These are phyloP conservation scores for Crax fasciolata DNA, from an alignment of 2,797 vertebrate species.

Conservation along the genomic window DNA sequence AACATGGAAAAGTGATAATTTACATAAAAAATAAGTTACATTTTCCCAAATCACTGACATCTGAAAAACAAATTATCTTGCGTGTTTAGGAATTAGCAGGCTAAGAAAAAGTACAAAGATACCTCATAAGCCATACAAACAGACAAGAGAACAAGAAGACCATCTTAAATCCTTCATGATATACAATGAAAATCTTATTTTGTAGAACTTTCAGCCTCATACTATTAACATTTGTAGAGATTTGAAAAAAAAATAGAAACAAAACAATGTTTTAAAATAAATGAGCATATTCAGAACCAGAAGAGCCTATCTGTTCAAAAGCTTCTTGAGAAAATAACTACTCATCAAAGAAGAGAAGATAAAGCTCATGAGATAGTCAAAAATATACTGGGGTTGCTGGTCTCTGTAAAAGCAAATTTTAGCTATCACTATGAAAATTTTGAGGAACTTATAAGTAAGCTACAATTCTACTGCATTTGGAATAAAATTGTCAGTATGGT, in stretches of 20 bases:
- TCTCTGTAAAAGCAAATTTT: accelerated
- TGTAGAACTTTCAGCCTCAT: neutral
- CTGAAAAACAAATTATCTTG: neutral
- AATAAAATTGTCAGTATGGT: neutral
- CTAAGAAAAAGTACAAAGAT: neutral
- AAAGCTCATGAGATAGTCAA: neutral
- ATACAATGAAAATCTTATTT: neutral
- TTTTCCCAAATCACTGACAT: neutral
- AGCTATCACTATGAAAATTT: neutral
- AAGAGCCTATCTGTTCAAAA: neutral
- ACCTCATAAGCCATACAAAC: neutral
- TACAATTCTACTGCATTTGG: neutral
- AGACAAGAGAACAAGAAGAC: neutral
- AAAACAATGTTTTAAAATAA: neutral
- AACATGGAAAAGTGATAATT: neutral
- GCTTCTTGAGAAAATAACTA: neutral
- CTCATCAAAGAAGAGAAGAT: neutral
- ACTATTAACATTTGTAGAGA: neutral
- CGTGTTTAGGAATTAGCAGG: neutral
- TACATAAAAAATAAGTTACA: neutral
- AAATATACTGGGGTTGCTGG: neutral
- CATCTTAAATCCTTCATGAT: neutral
- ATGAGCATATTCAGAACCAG: neutral
- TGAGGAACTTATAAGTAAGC: neutral
- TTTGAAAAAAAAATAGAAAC: neutral